Evolutionary conservation across 2,113 vertebrate genomes (phyloP).

Genomic region (Lycocorax pyrrhopterus): DNA sequence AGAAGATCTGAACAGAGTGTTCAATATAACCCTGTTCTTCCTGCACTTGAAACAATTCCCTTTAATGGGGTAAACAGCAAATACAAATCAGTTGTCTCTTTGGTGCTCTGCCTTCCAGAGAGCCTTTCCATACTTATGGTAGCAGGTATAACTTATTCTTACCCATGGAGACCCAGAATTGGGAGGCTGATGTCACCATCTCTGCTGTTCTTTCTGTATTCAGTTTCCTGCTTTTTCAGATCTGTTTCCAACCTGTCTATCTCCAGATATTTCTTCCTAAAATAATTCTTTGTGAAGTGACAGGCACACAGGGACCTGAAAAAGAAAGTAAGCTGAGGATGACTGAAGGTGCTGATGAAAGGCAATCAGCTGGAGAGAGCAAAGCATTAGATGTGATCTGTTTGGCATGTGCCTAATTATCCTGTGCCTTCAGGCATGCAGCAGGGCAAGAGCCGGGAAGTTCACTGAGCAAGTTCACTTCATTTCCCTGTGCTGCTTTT

Average conservation of each 20-base stretch:
- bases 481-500: background rate
- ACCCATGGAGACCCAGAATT: background rate
- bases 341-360: conserved; percentile 38
- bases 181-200: background rate
- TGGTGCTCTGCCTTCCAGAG: background rate
- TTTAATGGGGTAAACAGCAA: background rate
- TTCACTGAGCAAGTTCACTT: background rate
- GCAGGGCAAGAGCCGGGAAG: background rate
- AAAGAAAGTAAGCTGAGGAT: background rate
- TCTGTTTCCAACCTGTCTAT: background rate
- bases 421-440: background rate
- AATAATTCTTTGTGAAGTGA: conserved; percentile 14
- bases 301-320: background rate
- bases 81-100: background rate
- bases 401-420: conserved; percentile 26
- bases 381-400: background rate
- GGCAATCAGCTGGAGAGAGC: conserved; percentile 26
- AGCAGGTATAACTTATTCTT: background rate
- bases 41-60: background rate
- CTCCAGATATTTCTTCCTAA: background rate
- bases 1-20: background rate
- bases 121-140: background rate
- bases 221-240: background rate
- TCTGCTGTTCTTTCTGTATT: background rate
- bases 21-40: background rate